Conservation (phyloP, 1,140 invertebrate genomes). For the Cyclina sinensis region DNA sequence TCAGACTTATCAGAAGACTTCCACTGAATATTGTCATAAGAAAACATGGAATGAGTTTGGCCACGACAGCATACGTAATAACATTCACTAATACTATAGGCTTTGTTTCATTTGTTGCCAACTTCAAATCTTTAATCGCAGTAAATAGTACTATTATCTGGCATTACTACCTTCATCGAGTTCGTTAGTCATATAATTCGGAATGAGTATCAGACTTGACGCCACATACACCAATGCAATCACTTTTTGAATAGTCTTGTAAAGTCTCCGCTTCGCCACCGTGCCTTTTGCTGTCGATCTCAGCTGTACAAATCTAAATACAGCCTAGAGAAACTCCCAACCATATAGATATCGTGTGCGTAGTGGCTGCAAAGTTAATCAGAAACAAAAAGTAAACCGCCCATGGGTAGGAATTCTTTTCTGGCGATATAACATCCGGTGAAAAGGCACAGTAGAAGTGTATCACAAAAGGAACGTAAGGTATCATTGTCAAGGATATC, state of each 20-base stretch:
- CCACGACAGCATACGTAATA: slow-evolving; percentile 82
- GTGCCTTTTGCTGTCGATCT: slow-evolving; percentile 92
- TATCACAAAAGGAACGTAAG: slow-evolving; percentile 94
- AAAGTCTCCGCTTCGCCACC: slow-evolving; percentile 90
- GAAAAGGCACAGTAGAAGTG: slow-evolving; percentile 88
- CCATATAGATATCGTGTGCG: slow-evolving; percentile 98
- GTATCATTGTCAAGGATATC: slow-evolving; percentile 96
- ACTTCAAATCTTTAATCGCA: slow-evolving; percentile 86
- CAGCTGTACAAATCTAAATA: slow-evolving; percentile 90
- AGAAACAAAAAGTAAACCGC: slow-evolving; percentile 81
- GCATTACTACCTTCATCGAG: slow-evolving; percentile 64
- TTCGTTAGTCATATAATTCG: slow-evolving; percentile 90
- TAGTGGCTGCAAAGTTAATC: slow-evolving; percentile 91
- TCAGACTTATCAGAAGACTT: slow-evolving; percentile 87
- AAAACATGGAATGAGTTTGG: slow-evolving; percentile 87
- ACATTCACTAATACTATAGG: slow-evolving; percentile 79
- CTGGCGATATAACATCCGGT: slow-evolving; percentile 71
- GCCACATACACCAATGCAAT: slow-evolving; percentile 91
- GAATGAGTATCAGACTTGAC: slow-evolving; percentile 92
- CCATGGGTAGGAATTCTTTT: slow-evolving; percentile 80
- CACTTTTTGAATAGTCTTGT: slow-evolving; percentile 90
- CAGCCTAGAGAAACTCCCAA: slow-evolving; percentile 95
- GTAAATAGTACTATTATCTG: slow-evolving; percentile 72
- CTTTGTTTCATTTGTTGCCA: slow-evolving; percentile 77
- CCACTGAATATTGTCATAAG: slow-evolving; percentile 87